Conservation (phyloP, 2,888 invertebrate genomes). For the Erebia epiphron region DNA sequence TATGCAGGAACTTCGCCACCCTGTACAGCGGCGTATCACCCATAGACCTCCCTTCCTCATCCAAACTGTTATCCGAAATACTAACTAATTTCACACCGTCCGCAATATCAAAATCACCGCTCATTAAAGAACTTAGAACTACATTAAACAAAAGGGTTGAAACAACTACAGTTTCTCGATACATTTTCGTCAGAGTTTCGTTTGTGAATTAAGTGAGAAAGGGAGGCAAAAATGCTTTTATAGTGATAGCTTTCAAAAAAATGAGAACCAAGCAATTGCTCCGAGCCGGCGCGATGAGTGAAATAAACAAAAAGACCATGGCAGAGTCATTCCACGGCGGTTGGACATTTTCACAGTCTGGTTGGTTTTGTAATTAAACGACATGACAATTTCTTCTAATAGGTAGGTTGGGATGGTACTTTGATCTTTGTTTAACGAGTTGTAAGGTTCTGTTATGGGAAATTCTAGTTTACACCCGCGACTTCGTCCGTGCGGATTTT, state of each 20-base stretch:
- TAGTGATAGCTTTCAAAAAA: slow-evolving; percentile 78
- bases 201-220: slow-evolving; percentile 71
- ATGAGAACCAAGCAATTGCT: slow-evolving; percentile 68
- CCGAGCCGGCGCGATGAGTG: slow-evolving; percentile 49
- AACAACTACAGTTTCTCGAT: slow-evolving; percentile 53
- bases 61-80: slow-evolving; percentile 73
- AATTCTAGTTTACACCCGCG: too few relatives aligned
- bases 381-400: slow-evolving; percentile 20
- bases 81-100: slow-evolving; percentile 86
- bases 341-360: slow-evolving; percentile 31
- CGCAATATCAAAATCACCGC: slow-evolving; percentile 82
- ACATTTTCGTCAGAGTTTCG: slow-evolving; percentile 64
- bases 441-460: neutral
- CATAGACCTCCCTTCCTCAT: slow-evolving; percentile 71
- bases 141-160: slow-evolving; percentile 49
- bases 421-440: neutral
- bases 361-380: slow-evolving; percentile 32
- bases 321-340: slow-evolving; percentile 49
- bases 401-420: neutral
- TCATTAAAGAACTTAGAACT: slow-evolving; percentile 55
- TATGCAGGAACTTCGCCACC: slow-evolving; percentile 86
- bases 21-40: slow-evolving; percentile 81
- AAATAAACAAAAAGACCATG: slow-evolving; percentile 50
- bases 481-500: too few relatives aligned
- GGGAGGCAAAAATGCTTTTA: slow-evolving; percentile 65